phyloP scores from a whole-genome alignment of 2,113 vertebrate genomes.

The Nannospalax galili region DNA sequence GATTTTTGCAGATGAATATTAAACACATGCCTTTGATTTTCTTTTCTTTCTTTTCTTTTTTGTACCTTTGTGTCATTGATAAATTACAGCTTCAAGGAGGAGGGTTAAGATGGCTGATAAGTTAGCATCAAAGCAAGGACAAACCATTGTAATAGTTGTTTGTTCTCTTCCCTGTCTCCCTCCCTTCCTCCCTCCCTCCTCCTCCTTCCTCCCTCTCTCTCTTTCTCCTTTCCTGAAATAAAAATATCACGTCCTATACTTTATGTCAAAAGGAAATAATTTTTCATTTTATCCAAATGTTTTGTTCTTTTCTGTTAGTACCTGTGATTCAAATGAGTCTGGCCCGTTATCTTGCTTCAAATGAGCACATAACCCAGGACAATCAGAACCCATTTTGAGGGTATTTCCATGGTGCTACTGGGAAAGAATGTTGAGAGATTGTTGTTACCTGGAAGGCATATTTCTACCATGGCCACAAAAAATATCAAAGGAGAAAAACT shows the following conservation, averaged over 20 bases:
- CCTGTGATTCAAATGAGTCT: not conserved
- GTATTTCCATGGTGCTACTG: not conserved
- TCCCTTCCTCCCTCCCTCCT: too few species aligned
- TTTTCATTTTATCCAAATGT: constrained; percentile 42
- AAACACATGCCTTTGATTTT: constrained; percentile 41
- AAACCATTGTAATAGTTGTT: not conserved
- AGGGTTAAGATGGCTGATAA: not conserved
- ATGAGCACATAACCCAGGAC: not conserved
- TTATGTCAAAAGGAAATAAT: not conserved
- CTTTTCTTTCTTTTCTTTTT: not conserved
- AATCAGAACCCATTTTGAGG: not conserved
- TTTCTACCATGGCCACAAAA: not conserved
- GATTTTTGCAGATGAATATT: constrained; percentile 63
- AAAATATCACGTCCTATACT: not conserved
- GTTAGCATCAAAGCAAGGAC: constrained; percentile 12
- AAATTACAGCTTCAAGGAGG: constrained; percentile 52
- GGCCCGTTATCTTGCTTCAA: not conserved
- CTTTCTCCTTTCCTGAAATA: too few species aligned
- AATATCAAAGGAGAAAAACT: not conserved
- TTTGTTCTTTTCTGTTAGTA: not conserved
- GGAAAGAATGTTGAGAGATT: not conserved
- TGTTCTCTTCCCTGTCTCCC: too few species aligned
- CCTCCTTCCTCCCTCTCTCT: too few species aligned
- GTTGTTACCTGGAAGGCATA: not conserved
- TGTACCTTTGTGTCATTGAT: constrained; percentile 48